Evolutionary conservation across 2,797 vertebrate genomes (phyloP).

Genomic region (Bucorvus abyssinicus): DNA sequence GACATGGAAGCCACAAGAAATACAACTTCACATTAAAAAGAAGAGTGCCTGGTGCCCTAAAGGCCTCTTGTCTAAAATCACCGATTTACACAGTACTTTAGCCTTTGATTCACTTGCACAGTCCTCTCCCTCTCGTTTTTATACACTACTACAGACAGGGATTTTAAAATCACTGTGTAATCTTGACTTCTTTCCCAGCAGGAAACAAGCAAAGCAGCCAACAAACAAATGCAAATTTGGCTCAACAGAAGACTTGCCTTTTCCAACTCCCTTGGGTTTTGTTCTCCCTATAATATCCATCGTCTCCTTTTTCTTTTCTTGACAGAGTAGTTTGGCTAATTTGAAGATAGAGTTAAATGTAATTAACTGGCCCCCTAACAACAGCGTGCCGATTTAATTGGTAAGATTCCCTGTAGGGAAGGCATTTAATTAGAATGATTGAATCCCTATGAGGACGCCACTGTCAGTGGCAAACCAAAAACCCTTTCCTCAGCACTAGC

Average conservation of each 20-base stretch:
- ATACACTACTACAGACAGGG: background rate
- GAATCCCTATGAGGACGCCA: slow-evolving; percentile 39
- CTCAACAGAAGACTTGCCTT: background rate
- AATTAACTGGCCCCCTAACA: slow-evolving; percentile 67
- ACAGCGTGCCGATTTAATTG: slow-evolving; percentile 59
- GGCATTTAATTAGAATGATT: slow-evolving; percentile 67
- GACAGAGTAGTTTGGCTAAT: slow-evolving; percentile 57
- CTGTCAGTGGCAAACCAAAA: slow-evolving; percentile 24
- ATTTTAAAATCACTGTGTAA: slow-evolving; percentile 15
- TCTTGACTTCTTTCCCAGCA: slow-evolving; percentile 37
- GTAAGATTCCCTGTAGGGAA: slow-evolving; percentile 53
- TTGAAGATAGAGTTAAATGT: slow-evolving; percentile 67
- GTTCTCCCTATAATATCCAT: slow-evolving; percentile 25
- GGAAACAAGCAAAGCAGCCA: slow-evolving; percentile 40
- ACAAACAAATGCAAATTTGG: slow-evolving; percentile 32
- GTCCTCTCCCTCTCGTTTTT: background rate
- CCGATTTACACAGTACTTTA: background rate
- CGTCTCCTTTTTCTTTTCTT: slow-evolving; percentile 33
- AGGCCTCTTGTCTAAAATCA: background rate
- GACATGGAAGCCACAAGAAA: background rate
- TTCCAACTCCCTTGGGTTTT: slow-evolving; percentile 7
- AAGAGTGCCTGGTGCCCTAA: background rate
- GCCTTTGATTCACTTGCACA: background rate
- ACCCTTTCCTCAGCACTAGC: background rate
- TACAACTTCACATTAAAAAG: background rate